phyloP scores from a whole-genome alignment of 2,797 vertebrate species.

The Notolabrus celidotus region DNA sequence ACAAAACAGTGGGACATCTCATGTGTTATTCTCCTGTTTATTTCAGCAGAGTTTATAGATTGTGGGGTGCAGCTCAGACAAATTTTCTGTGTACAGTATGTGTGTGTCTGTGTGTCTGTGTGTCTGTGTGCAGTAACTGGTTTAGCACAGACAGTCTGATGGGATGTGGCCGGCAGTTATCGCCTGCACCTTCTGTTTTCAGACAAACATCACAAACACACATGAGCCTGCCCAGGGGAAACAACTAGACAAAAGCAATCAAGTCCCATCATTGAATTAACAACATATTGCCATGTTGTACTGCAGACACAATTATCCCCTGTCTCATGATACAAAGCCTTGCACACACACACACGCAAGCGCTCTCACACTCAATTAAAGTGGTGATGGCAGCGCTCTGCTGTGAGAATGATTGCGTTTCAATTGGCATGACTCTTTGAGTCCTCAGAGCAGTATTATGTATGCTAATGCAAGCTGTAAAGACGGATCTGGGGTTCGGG shows the following conservation, averaged over 20 bases:
- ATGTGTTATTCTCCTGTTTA: constrained; percentile 51
- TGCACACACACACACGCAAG: constrained; percentile 41
- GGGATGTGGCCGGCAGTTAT: constrained; percentile 64
- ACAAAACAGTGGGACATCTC: constrained; percentile 52
- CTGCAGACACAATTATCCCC: constrained; percentile 81
- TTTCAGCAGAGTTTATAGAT: constrained; percentile 51
- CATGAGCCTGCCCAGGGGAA: constrained; percentile 65
- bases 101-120: constrained; percentile 12
- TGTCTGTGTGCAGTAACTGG: constrained; percentile 9
- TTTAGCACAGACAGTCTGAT: constrained; percentile 43
- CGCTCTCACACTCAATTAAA: constrained; percentile 78
- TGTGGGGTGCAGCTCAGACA: constrained; percentile 39
- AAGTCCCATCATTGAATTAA: constrained; percentile 81
- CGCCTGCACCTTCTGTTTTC: constrained; percentile 59
- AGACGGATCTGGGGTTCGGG: constrained; percentile 69
- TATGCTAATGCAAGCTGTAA: constrained; percentile 86
- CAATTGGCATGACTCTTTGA: constrained; percentile 78
- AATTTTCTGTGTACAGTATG: constrained; percentile 15
- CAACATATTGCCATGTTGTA: constrained; percentile 75
- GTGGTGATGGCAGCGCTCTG: constrained; percentile 63
- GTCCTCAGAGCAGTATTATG: constrained; percentile 82
- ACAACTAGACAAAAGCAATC: constrained; percentile 82
- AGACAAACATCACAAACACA: constrained; percentile 66
- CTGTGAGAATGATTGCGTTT: constrained; percentile 81
- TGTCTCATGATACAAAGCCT: constrained; percentile 70